Evolutionary conservation across 2,797 vertebrate species (phyloP).

Genomic region (Karalla daura): DNA sequence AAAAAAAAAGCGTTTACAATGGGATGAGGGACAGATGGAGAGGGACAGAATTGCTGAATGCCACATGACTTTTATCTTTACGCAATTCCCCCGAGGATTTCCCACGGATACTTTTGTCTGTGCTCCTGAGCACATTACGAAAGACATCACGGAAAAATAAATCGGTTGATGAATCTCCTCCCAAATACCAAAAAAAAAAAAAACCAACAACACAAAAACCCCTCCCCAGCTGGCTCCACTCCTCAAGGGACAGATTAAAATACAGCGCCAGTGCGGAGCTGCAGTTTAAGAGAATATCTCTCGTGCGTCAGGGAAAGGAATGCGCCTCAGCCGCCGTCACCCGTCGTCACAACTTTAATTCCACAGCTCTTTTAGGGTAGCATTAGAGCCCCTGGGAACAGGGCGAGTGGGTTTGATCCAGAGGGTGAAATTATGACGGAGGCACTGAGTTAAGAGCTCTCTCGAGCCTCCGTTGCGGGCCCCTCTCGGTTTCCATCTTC

Average conservation of each 20-base stretch:
- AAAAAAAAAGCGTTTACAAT: slow-evolving; percentile 16
- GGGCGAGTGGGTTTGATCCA: slow-evolving; percentile 36
- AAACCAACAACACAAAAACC: no score
- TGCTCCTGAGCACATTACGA: slow-evolving; percentile 30
- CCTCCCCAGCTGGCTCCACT: slow-evolving; percentile 20
- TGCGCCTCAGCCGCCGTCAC: slow-evolving; percentile 20
- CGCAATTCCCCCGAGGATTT: slow-evolving; percentile 27
- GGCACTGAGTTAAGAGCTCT: slow-evolving; percentile 46
- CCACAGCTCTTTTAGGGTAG: slow-evolving; percentile 18
- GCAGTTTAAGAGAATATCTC: slow-evolving; percentile 28
- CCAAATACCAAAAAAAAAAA: slow-evolving; percentile 34
- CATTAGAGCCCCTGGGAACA: slow-evolving; percentile 28
- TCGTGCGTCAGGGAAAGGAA: slow-evolving; percentile 2
- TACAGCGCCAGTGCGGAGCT: slow-evolving; percentile 14
- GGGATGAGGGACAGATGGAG: slow-evolving; percentile 38
- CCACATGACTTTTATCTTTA: slow-evolving; percentile 51
- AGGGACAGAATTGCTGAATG: slow-evolving; percentile 18
- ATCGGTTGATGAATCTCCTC: slow-evolving; percentile 34
- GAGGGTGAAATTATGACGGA: slow-evolving; percentile 16
- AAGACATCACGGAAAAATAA: slow-evolving; percentile 38
- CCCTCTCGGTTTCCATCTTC: slow-evolving; percentile 46
- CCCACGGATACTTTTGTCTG: slow-evolving; percentile 33
- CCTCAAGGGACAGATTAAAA: slow-evolving; percentile 34
- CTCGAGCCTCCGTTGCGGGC: slow-evolving; percentile 27
- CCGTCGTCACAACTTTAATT: slow-evolving; percentile 11